Conservation (phyloP, 2,888 invertebrate genomes). For the Lottia scabra region DNA sequence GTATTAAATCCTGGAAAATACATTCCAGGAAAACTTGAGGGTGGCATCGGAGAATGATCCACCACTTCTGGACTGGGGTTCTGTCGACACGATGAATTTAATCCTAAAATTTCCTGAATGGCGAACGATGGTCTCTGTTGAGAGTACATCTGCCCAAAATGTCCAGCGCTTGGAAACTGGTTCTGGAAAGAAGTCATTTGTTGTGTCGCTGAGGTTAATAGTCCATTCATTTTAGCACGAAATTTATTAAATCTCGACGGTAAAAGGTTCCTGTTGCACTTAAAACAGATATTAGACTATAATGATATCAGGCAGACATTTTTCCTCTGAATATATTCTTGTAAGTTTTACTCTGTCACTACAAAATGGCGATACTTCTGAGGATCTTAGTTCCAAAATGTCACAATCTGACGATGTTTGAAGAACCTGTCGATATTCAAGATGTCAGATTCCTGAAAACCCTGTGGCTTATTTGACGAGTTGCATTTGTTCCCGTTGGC, state of each 20-base stretch:
- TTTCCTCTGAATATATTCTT: too few species aligned
- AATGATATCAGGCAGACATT: too few species aligned
- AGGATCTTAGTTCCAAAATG: too few species aligned
- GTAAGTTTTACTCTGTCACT: too few species aligned
- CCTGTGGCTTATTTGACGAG: not conserved
- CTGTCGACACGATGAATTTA: slow-evolving; percentile 56
- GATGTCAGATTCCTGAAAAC: not conserved
- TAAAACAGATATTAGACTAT: too few species aligned
- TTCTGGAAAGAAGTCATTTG: slow-evolving; percentile 43
- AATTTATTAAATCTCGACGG: too few species aligned
- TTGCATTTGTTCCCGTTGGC: not conserved
- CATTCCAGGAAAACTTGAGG: slow-evolving; percentile 37
- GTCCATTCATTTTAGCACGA: slow-evolving; percentile 29
- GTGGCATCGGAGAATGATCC: slow-evolving; percentile 38
- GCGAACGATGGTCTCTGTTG: slow-evolving; percentile 88
- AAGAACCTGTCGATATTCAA: not conserved
- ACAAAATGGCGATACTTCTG: too few species aligned
- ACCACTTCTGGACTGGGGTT: slow-evolving; percentile 47
- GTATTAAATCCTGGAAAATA: slow-evolving; percentile 32
- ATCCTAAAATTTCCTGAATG: slow-evolving; percentile 86
- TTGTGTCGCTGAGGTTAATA: slow-evolving; percentile 32
- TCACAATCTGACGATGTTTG: too few species aligned
- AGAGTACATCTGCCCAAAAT: slow-evolving; percentile 48
- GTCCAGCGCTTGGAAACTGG: slow-evolving; percentile 38
- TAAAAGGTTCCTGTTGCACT: too few species aligned